Conservation (phyloP, 2,113 vertebrate species). For the Chiloscyllium plagiosum region DNA sequence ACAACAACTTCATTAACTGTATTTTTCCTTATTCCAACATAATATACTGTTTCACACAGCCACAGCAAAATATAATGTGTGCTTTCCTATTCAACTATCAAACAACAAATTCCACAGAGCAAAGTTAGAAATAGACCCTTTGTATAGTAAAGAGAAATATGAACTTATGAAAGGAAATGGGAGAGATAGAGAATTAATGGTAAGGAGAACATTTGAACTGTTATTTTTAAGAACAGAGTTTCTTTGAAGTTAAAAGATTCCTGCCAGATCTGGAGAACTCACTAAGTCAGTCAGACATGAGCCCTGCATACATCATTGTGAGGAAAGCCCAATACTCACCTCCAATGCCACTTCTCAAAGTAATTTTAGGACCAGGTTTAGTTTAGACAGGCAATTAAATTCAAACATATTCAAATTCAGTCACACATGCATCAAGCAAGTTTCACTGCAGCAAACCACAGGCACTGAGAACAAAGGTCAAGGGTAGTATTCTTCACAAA, state of each 20-base stretch:
- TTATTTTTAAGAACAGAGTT: neutral
- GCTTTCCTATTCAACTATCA: neutral
- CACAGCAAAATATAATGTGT: neutral
- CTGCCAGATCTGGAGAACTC: neutral
- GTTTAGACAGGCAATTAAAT: neutral
- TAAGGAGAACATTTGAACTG: neutral
- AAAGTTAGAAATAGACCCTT: neutral
- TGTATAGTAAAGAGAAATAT: neutral
- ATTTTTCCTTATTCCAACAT: neutral
- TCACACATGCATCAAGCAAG: neutral
- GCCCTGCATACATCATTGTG: neutral
- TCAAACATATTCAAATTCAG: neutral
- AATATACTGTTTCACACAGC: neutral
- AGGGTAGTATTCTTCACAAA: neutral
- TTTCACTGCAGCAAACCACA: neutral
- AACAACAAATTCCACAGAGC: neutral
- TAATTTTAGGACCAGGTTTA: neutral
- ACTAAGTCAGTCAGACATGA: neutral
- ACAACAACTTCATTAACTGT: neutral
- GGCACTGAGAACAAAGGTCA: neutral
- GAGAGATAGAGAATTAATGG: neutral
- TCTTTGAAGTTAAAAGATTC: neutral
- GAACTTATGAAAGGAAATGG: neutral
- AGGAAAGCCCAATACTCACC: neutral
- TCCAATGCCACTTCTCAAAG: neutral